phyloP scores from a whole-genome alignment of 2,113 vertebrate species.

The Tringa solitaria region DNA sequence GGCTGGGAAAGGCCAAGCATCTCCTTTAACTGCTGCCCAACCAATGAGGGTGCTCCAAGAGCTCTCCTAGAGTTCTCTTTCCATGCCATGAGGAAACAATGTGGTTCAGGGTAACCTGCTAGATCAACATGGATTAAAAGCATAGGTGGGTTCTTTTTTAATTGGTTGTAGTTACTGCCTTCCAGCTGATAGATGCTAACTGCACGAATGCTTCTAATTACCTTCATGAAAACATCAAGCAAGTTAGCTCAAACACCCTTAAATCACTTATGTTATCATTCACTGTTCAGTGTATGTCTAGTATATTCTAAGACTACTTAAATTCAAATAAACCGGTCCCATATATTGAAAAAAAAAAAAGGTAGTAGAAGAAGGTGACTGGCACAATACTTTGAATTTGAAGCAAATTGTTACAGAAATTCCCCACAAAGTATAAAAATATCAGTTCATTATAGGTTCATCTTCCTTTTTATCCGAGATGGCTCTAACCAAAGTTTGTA shows the following conservation, averaged over 20 bases:
- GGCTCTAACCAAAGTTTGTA: neutral
- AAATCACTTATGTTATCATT: neutral
- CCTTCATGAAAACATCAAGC: neutral
- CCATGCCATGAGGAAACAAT: rapidly evolving
- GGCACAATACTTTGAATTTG: neutral
- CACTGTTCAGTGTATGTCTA: neutral
- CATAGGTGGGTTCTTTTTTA: neutral
- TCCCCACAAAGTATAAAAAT: neutral
- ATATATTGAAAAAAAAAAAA: neutral
- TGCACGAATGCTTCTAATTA: neutral
- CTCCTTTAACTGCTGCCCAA: neutral
- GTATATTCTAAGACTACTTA: neutral
- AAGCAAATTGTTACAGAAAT: neutral
- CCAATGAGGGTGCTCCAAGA: neutral
- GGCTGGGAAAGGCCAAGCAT: neutral
- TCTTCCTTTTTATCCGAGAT: neutral
- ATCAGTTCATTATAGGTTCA: neutral
- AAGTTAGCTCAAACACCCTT: neutral
- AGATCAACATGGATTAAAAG: neutral
- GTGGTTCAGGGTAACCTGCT: neutral
- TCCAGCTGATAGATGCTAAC: neutral
- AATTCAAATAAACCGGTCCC: neutral
- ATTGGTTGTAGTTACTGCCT: neutral
- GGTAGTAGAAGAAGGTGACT: neutral
- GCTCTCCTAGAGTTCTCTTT: neutral